Conservation (phyloP, 2,888 invertebrate species). For the Ophion ventricosus region DNA sequence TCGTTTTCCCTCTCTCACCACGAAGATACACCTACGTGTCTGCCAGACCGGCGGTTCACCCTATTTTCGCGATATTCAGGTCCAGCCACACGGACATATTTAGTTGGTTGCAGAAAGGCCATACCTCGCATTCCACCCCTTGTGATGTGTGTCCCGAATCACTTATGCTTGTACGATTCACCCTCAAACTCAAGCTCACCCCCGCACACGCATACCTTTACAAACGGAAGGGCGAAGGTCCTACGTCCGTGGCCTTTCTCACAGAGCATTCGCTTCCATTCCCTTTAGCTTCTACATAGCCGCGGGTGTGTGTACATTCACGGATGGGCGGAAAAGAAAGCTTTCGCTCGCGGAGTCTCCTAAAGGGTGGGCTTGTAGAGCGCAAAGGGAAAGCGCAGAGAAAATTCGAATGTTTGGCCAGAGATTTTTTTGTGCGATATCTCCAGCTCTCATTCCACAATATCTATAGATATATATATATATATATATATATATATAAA, state of each 20-base stretch:
- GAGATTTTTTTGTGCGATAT: slow-evolving; percentile 44
- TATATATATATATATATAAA: too few species aligned
- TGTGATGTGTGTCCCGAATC: neutral
- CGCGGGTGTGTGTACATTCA: slow-evolving; percentile 1
- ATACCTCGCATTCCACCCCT: slow-evolving; percentile 43
- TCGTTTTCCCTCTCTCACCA: too few species aligned
- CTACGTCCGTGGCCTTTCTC: neutral
- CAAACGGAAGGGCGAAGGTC: neutral
- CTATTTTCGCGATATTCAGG: slow-evolving; percentile 51
- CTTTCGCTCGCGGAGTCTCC: slow-evolving; percentile 17
- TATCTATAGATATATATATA: neutral
- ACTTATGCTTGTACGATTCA: slow-evolving; percentile 43
- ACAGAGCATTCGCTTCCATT: slow-evolving; percentile 21
- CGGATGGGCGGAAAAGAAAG: slow-evolving; percentile 12
- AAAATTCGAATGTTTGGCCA: slow-evolving; percentile 65
- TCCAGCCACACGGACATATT: slow-evolving; percentile 35
- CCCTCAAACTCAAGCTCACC: slow-evolving; percentile 46
- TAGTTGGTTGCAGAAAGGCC: slow-evolving; percentile 52
- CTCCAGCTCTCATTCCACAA: slow-evolving; percentile 17
- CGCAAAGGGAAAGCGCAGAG: slow-evolving; percentile 27
- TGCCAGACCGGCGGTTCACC: slow-evolving; percentile 20
- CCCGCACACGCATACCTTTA: neutral
- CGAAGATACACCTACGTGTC: too few species aligned
- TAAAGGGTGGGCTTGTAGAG: neutral
- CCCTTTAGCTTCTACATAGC: neutral